Base-by-base conservation (phyloP, 35 echinoderm and acorn worm genomes). In the Heliocidaris erythrogramma region DNA sequence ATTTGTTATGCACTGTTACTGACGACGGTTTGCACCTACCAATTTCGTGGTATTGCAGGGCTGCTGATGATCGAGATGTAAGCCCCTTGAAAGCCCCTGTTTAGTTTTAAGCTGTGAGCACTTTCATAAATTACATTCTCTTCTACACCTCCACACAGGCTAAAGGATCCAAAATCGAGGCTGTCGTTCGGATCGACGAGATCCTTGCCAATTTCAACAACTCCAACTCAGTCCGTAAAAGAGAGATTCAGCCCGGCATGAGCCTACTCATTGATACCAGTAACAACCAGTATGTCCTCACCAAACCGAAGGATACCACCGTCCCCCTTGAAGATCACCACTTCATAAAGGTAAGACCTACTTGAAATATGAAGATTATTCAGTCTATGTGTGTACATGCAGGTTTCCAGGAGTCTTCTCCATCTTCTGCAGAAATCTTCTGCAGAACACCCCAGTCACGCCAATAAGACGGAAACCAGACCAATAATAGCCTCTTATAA, bases 281-380 rank as follows among this genome's bases (percentile, higher is more conserved):
- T 86, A 97, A 97, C 93, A 99, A 99, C 86, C 98, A 99, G 90
- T 99, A 99, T 88, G 96, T 99, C 11, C 71, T 99, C 24, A 96
- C 97, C 17, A 99, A 97, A 90, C 98, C 98, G 4, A 99, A 97
- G 56, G 98, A 99, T 85, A 97, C 97, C 5, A 99, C 98, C 35
- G 95, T 99, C 11, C 98, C 98, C 0, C 95, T 97, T 32, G 98
- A 97, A 94, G 97, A 99, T 56, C 95, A 96, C 52, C 96, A 97
- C 92, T 96, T 99, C 30, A 94, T 99, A 17, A 92, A 96, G 96
- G 98, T 99, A 78, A 49, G 49, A 35, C n/a, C 11, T 50, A 30
- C 24, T 61, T n/a, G 35, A 42, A 42, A 42, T 42, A 42, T 42
- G 35, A 42, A 42, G 3, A 42, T 42, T 42, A 42, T 42, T 42